phyloP scores from a whole-genome alignment of 1,140 invertebrate genomes.

The Magallana gigas region DNA sequence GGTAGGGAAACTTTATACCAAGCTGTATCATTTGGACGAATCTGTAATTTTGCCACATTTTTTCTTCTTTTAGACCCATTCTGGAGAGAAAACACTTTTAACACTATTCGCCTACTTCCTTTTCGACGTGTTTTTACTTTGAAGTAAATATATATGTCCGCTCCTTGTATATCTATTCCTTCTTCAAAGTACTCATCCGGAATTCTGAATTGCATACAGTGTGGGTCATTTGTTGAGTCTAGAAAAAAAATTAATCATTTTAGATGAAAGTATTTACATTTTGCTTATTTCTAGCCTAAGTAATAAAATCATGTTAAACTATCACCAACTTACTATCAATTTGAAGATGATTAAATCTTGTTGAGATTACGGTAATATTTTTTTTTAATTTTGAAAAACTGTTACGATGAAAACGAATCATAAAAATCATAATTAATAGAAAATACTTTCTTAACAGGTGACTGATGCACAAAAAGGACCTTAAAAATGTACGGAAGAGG shows the following conservation, averaged over 20 bases:
- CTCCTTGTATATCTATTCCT: not conserved
- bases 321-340: too few relatives aligned
- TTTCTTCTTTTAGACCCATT: not conserved
- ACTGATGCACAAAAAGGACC: too few relatives aligned
- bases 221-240: not conserved
- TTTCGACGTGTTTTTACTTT: constrained; percentile 21
- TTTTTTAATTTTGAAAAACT: too few relatives aligned
- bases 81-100: not conserved
- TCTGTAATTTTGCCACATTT: constrained; percentile 1
- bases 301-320: too few relatives aligned
- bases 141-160: constrained; percentile 14
- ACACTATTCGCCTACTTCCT: not conserved
- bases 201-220: constrained; percentile 1
- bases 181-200: constrained; percentile 4
- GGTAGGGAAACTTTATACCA: constrained; percentile 10
- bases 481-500: too few relatives aligned
- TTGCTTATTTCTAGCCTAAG: too few relatives aligned
- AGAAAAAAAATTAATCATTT: not conserved
- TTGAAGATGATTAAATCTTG: too few relatives aligned
- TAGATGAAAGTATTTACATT: too few relatives aligned
- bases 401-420: too few relatives aligned
- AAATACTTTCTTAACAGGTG: too few relatives aligned
- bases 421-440: too few relatives aligned
- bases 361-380: too few relatives aligned
- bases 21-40: not conserved